A percentile compares a stretch with the other conserved stretches of the same genome.
phyloP scores from a whole-genome alignment of 2,797 vertebrate genomes.

The Emydoidea blandingii region DNA sequence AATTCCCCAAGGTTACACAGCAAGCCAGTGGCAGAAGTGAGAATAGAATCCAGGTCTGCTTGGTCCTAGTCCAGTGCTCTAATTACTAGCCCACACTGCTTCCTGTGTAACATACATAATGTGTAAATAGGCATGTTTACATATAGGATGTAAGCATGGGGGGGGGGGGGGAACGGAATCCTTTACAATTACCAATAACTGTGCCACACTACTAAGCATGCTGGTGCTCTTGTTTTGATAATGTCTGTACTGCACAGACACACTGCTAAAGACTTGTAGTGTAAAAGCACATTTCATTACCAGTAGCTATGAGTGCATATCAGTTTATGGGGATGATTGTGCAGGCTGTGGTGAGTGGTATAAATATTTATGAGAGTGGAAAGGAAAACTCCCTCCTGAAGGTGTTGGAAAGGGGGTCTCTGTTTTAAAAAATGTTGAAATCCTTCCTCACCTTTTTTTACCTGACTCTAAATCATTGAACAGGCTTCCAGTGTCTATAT shows the following conservation, averaged over 20 bases:
- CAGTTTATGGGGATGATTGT: slow-evolving; percentile 74
- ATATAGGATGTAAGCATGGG: slow-evolving; percentile 21
- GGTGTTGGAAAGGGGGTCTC: slow-evolving; percentile 63
- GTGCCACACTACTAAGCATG: background rate
- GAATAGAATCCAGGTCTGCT: background rate
- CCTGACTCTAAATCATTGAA: slow-evolving; percentile 67
- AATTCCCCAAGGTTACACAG: background rate
- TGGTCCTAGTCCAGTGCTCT: background rate
- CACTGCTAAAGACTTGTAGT: slow-evolving; percentile 37
- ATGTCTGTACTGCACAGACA: slow-evolving; percentile 43
- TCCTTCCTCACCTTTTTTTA: slow-evolving; percentile 66
- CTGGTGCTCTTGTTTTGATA: slow-evolving; percentile 69
- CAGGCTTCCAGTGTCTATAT: slow-evolving; percentile 69
- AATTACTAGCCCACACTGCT: background rate
- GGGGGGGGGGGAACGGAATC: slow-evolving; percentile 58
- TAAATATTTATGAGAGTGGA: slow-evolving; percentile 76
- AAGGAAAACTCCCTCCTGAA: slow-evolving; percentile 66
- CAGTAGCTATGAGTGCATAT: slow-evolving; percentile 66
- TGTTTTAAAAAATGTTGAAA: slow-evolving; percentile 68
- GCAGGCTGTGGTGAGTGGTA: slow-evolving; percentile 69
- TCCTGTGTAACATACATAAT: background rate
- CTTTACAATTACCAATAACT: slow-evolving; percentile 26
- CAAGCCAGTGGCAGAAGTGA: background rate
- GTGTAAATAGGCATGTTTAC: background rate
- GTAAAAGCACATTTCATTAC: slow-evolving; percentile 59